Percentiles rank a stretch among this genome's conserved stretches.
Evolutionary conservation across 1,140 invertebrate species (phyloP).

Genomic region (Zaprionus ornatus): DNA sequence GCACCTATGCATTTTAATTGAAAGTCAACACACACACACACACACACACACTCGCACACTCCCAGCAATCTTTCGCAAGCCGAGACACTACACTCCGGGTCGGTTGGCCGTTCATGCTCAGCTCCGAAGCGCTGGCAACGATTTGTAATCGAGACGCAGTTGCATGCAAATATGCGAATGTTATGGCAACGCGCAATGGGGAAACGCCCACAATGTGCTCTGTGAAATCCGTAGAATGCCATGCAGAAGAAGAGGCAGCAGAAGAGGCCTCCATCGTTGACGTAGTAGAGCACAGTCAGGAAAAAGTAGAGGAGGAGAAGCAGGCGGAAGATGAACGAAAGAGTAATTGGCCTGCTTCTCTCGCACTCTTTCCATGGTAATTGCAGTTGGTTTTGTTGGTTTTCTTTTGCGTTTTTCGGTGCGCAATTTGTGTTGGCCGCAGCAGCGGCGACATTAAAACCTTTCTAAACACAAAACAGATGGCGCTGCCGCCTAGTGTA

Average conservation of each 20-base stretch:
- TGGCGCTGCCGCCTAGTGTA: slow-evolving; percentile 5
- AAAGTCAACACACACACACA: slow-evolving; percentile 64
- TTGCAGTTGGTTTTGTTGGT: slow-evolving; percentile 6
- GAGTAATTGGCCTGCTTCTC: slow-evolving; percentile 53
- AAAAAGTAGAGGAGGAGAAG: too few relatives aligned
- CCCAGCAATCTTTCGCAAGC: slow-evolving; percentile 18
- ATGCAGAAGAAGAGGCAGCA: slow-evolving; percentile 4
- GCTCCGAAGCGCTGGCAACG: slow-evolving; percentile 35
- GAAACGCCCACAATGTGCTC: slow-evolving; percentile 39
- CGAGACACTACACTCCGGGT: neutral
- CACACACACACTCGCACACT: neutral
- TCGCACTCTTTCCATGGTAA: slow-evolving; percentile 21
- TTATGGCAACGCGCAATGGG: slow-evolving; percentile 36
- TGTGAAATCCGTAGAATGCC: slow-evolving; percentile 32
- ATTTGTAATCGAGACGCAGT: slow-evolving; percentile 57
- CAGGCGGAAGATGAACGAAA: too few relatives aligned
- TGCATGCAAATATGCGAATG: slow-evolving; percentile 60
- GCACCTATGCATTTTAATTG: slow-evolving; percentile 80
- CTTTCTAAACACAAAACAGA: slow-evolving; percentile 20
- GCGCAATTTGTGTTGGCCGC: slow-evolving; percentile 18
- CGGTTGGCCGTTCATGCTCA: neutral
- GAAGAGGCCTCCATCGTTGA: slow-evolving; percentile 26
- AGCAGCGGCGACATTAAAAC: slow-evolving; percentile 14
- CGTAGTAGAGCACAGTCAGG: slow-evolving; percentile 3
- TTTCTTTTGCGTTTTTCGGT: slow-evolving; percentile 6